Base-by-base conservation (phyloP, 2,888 invertebrate species). In the Dioctria linearis region DNA sequence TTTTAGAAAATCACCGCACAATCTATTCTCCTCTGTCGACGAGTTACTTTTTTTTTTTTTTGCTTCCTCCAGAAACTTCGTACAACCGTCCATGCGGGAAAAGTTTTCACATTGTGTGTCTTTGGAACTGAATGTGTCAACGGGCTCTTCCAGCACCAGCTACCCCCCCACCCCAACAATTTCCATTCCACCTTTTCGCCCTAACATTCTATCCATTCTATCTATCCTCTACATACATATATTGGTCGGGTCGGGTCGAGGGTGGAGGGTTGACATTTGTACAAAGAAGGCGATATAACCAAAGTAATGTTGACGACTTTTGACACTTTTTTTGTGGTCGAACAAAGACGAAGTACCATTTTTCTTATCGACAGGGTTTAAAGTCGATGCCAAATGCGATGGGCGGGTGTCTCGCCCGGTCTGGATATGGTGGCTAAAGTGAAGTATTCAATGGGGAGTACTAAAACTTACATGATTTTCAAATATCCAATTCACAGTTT, bases 1-100 rank as follows among this genome's bases (percentile, higher is more conserved):
- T 80, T 82, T 80, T 78, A 57, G 67, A 57, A 81, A 82, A 82
- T 80, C 82, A 82, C 80, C 71, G 71, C 78, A 78, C 76, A 82
- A 76, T 59, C 59, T 63, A 49, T 69, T 54, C 25, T 25, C 25
- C 25, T 25, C 71, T 42, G 75, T 75, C 67, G 69, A 40, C 57
- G 9, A 49, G 57, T 67, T 43, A 40, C 51, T 78, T 66, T 78
- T 78, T 61, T 75, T 75, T 75, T n/a, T n/a, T n/a, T n/a, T n/a
- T n/a, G n/a, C n/a, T n/a, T n/a, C n/a, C n/a, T 75, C 5, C 51
- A 66, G 13, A 40, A 43, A 43, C 40, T 40, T 59, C 61, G 37
- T 59, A 75, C 61, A 61, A 43, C 13, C 59, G 61, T 42, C 75
- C 61, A 42, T 75, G 61, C 61, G 43, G 25, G 61, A 39, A 73